Percentiles rank a stretch among this genome's conserved stretches.
These are phyloP conservation scores for Osmerus mordax DNA, from an alignment of 2,113 vertebrate species.

Conservation along the genomic window DNA sequence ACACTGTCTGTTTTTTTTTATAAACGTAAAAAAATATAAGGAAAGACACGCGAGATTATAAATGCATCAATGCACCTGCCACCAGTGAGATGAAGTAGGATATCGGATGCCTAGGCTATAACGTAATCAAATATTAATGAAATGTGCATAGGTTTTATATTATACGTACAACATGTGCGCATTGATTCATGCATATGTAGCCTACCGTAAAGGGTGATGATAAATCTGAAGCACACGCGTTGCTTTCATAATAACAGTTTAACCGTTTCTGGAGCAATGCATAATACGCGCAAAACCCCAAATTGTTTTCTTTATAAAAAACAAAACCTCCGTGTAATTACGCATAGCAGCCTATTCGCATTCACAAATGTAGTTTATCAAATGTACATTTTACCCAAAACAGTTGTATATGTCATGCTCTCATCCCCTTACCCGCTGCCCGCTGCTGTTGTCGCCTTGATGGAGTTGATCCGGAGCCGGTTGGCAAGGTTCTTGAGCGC, in stretches of 20 bases:
- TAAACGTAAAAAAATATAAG: slow-evolving; percentile 16
- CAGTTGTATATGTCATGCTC: not conserved
- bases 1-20: slow-evolving; percentile 18
- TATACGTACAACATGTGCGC: not conserved
- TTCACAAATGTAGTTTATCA: not conserved
- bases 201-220: not conserved
- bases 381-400: not conserved
- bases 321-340: no score
- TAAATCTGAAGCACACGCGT: no score
- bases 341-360: no score
- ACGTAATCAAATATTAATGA: not conserved
- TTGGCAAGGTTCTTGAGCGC: slow-evolving; percentile 89
- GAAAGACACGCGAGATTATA: not conserved
- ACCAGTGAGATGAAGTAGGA: not conserved
- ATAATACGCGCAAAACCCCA: not conserved
- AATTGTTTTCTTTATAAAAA: not conserved
- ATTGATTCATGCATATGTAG: not conserved
- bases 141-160: not conserved
- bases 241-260: not conserved
- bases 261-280: not conserved
- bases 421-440: slow-evolving; percentile 81
- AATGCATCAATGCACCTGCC: slow-evolving; percentile 14
- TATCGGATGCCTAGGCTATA: not conserved
- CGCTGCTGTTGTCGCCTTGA: slow-evolving; percentile 86
- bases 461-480: slow-evolving; percentile 87